These are phyloP conservation scores for Thymelicus lineola DNA, from an alignment of 2,888 invertebrate species.

Conservation along the genomic window DNA sequence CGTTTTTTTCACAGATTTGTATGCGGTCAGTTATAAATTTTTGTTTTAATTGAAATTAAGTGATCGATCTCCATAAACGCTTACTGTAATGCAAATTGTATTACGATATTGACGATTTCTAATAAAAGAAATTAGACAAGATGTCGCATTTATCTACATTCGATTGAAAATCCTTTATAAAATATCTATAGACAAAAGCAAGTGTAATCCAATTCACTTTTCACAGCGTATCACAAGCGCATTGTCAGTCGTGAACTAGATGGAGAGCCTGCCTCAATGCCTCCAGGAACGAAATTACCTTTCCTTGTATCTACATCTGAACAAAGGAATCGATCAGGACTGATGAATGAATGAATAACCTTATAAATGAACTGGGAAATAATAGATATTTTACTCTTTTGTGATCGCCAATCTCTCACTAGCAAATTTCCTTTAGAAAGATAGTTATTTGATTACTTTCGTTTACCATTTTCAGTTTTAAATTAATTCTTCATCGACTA, in stretches of 20 bases:
- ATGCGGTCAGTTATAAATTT: no score
- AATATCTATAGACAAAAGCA: background rate
- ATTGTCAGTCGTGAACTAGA: background rate
- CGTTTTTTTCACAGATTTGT: no score
- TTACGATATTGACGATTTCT: no score
- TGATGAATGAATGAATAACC: constrained; percentile 8
- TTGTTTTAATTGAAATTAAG: no score
- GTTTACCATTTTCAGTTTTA: no score
- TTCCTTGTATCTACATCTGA: background rate
- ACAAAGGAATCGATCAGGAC: constrained; percentile 5
- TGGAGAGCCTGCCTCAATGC: background rate
- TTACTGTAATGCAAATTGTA: no score
- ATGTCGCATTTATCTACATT: background rate
- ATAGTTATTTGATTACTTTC: background rate
- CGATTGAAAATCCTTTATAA: background rate
- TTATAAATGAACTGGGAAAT: background rate
- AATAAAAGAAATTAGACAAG: background rate
- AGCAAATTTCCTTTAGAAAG: background rate
- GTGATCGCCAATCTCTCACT: background rate
- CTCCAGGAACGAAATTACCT: constrained; percentile 6
- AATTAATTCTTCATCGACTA: no score
- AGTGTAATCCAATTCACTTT: constrained; percentile 2
- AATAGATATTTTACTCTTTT: constrained; percentile 2
- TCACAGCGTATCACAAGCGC: background rate
- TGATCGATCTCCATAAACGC: no score